These are phyloP conservation scores for Pissodes strobi DNA, from an alignment of 1,140 invertebrate genomes.

Conservation along the genomic window DNA sequence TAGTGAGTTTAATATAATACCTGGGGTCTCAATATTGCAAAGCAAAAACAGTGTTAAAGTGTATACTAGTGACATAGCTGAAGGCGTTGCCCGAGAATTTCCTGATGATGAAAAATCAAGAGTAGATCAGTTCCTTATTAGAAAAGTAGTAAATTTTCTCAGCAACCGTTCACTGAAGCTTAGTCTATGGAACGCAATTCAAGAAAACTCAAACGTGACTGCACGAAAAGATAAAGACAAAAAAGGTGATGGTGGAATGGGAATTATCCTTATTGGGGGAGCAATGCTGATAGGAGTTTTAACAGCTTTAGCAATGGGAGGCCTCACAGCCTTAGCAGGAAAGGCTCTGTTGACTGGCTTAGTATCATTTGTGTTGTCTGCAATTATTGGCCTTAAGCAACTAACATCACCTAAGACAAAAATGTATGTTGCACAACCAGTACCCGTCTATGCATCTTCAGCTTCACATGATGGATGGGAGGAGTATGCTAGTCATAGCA, in stretches of 20 bases:
- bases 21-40: slow-evolving; percentile 73
- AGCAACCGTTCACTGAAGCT: slow-evolving; percentile 74
- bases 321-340: slow-evolving; percentile 74
- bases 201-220: slow-evolving; percentile 59
- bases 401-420: slow-evolving; percentile 57
- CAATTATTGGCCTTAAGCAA: slow-evolving; percentile 75
- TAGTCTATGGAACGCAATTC: slow-evolving; percentile 61
- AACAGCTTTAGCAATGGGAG: slow-evolving; percentile 73
- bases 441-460: background rate
- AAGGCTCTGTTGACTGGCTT: slow-evolving; percentile 82
- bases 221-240: slow-evolving; percentile 57
- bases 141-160: slow-evolving; percentile 71
- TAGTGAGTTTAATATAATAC: slow-evolving; percentile 67
- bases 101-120: slow-evolving; percentile 74
- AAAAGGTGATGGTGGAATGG: slow-evolving; percentile 62
- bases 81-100: slow-evolving; percentile 72
- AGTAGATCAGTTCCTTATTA: slow-evolving; percentile 74
- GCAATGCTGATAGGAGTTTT: slow-evolving; percentile 73
- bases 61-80: slow-evolving; percentile 65
- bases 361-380: slow-evolving; percentile 76
- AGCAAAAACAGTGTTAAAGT: slow-evolving; percentile 60
- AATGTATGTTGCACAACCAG: slow-evolving; percentile 64
- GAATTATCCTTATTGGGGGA: slow-evolving; percentile 61
- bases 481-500: too few species aligned
- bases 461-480: background rate